phyloP scores from a whole-genome alignment of 2,113 vertebrate species.

The Natator depressus region DNA sequence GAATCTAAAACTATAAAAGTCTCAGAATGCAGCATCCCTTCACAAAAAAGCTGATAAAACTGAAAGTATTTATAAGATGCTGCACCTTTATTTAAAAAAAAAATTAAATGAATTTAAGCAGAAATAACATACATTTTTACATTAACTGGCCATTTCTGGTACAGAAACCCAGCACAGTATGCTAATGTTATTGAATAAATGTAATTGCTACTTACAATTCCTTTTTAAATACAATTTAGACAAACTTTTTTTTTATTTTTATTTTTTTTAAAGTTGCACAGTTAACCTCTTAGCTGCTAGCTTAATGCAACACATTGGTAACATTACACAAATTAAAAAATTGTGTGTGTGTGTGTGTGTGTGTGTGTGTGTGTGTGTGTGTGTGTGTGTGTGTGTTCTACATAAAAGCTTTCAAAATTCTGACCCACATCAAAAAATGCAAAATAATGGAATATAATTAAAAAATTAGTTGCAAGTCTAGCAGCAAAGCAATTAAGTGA shows the following conservation, averaged over 20 bases:
- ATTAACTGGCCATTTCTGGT: constrained; percentile 88
- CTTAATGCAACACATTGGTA: constrained; percentile 82
- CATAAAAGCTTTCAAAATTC: constrained; percentile 83
- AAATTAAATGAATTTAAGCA: constrained; percentile 85
- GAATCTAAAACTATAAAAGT: constrained; percentile 80
- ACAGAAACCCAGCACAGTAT: constrained; percentile 86
- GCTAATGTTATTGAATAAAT: constrained; percentile 89
- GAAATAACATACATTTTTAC: constrained; percentile 88
- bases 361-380: too few species aligned
- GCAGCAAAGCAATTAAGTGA: constrained; percentile 86
- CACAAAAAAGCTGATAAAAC: constrained; percentile 83
- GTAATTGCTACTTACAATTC: constrained; percentile 90
- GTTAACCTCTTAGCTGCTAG: constrained; percentile 84
- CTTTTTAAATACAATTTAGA: constrained; percentile 89
- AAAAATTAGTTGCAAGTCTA: constrained; percentile 85
- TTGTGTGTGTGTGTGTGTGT: constrained; percentile 75
- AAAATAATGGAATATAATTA: constrained; percentile 83
- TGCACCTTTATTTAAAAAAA: constrained; percentile 83
- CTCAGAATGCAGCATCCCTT: constrained; percentile 82
- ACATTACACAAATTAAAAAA: constrained; percentile 84
- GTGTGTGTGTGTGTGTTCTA: constrained; percentile 78
- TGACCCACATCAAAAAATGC: constrained; percentile 81
- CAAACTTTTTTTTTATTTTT: constrained; percentile 81
- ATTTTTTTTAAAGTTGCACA: constrained; percentile 76
- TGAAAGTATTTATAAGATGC: constrained; percentile 84